Evolutionary conservation across 37 sponge, comb jelly and placozoan species (phyloP), one percentile per base, ranked within the genome.

Genomic region (Chondrilla cf. caribensis): DNA sequence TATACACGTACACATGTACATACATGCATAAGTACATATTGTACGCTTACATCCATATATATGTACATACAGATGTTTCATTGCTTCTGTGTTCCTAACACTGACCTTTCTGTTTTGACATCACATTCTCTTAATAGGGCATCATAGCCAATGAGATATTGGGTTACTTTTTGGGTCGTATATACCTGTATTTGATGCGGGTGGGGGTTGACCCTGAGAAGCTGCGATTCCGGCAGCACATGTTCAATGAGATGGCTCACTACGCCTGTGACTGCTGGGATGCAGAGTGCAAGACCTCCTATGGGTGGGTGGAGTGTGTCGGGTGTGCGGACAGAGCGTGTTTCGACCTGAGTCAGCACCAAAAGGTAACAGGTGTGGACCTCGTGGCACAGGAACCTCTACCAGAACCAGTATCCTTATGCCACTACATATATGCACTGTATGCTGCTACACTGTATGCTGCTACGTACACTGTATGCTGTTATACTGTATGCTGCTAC

Each of bases 231-330:
- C 84, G 99, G 29, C 99, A 98, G 58, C 99, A 98, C 84, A 65
- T 98, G 83, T 59, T 70, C 71, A 98, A 91, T 42, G 99, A 98
- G 88, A 98, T 98, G 99, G 99, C 99, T n/a, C 99, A 98, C 84
- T 98, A 98, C 66, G 99, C 99, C 68, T 82, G 79, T 32, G 99
- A 98, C 87, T 98, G 99, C 75, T 98, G 99, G 99, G 99, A 98
- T 58, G 99, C 97, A 25, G 99, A 98, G 84, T 96, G 97, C 85
- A 81, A 86, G 42, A 98, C 99, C 51, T 87, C 96, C 31, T 98
- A 95, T 67, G 99, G 99, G 0, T 98, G 99, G 99, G 94, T 98
- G 57, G 99, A 98, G 87, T 96, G 97, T 81, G 96, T 98, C 43
- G 99, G 99, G 7, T 98, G 99, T 86, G 99, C 99, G 28, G 96